phyloP scores from a whole-genome alignment of 2,888 invertebrate genomes.

The Chromoteleia sp. region DNA sequence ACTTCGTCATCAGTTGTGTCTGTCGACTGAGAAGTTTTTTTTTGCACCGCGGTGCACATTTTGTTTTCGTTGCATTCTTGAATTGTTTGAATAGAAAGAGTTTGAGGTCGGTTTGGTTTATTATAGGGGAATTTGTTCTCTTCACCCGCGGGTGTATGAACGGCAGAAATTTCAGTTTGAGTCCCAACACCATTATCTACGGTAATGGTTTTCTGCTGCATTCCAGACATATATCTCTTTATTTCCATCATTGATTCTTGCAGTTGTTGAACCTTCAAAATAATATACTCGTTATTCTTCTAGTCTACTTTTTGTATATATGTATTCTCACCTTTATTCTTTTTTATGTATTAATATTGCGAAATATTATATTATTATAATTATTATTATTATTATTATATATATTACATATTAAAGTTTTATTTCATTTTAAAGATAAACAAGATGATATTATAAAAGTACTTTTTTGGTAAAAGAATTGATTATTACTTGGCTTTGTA shows the following conservation, averaged over 20 bases:
- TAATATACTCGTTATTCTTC: slow-evolving; percentile 40
- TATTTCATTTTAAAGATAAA: no score
- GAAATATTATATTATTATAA: no score
- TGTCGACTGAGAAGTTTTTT: slow-evolving; percentile 81
- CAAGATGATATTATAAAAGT: no score
- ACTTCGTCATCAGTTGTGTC: slow-evolving; percentile 82
- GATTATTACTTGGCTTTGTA: slow-evolving; percentile 90
- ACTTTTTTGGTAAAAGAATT: no score
- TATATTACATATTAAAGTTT: no score
- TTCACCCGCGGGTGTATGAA: slow-evolving; percentile 88
- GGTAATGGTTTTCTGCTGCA: slow-evolving; percentile 75
- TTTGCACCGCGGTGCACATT: slow-evolving; percentile 74
- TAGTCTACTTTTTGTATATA: neutral
- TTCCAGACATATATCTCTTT: slow-evolving; percentile 88
- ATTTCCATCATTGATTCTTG: slow-evolving; percentile 93
- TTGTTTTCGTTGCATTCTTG: slow-evolving; percentile 81
- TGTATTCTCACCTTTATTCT: neutral
- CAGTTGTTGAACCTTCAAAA: slow-evolving; percentile 89
- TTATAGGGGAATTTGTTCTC: slow-evolving; percentile 85
- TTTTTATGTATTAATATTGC: no score
- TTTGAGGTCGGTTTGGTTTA: slow-evolving; percentile 80
- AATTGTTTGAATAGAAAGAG: slow-evolving; percentile 81
- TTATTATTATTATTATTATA: no score
- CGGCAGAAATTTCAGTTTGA: slow-evolving; percentile 93
- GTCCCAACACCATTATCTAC: slow-evolving; percentile 87